Base-by-base conservation (phyloP, 2,113 vertebrate species). In the Perca flavescens region DNA sequence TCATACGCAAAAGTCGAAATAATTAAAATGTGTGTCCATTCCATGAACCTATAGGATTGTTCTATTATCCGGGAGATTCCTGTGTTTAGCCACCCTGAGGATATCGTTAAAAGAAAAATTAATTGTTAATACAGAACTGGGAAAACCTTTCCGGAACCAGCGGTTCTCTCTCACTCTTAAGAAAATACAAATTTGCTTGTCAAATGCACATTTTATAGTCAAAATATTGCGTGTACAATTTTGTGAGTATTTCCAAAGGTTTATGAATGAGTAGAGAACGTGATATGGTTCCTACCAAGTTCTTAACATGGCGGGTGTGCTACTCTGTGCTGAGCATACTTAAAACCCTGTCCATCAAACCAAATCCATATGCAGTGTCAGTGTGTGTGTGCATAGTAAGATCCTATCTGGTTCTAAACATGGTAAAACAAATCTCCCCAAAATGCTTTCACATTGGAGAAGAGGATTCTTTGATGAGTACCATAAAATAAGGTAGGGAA, bases 381-480 rank as follows among this genome's bases (percentile, higher is more conserved):
- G 60, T 31, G 68, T 80, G 25, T 57, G 43, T 57, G 43, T 77
- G 47, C 1, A 13, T 47, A 60, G 6, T 75, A 2, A 67, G 3
- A 52, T 74, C 1, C 47, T 74, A 15, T 60, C 66, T 75, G 22
- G 21, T 82, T 87, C 74, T 89, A 87, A 93, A 90, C n/a, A 31
- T 66, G 16, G 28, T n/a, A 63, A 54, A 70, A 49, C 58, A 58
- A 87, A 86, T 92, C 73, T 93, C 74, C 40, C 78, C 82, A 49
- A 83, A 91, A 91, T 86, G 92, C 93, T 86, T 82, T 92, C 92
- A 50, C 87, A 60, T 72, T 83, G 87, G 88, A 91, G 83, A 68
- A 85, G 86, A 64, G 79, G 82, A 86, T 81, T 76, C 77, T 89
- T 92, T 92, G 88, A 88, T 79, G 90, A 92, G 5, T 93, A 94